Evolutionary conservation across 2,797 vertebrate species (phyloP).

Genomic region (Alectoris magna): DNA sequence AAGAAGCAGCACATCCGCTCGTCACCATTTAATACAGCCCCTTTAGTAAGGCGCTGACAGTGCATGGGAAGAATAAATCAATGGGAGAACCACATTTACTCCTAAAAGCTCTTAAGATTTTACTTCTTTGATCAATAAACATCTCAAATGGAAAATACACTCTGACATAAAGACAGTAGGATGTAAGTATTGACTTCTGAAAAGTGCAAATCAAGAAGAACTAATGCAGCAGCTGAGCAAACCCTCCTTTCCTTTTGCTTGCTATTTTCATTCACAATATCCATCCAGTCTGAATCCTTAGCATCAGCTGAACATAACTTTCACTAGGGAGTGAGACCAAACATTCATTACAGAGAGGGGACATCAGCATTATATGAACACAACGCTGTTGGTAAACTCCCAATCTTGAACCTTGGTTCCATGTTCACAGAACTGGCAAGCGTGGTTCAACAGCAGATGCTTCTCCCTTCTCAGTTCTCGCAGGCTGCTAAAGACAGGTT

Average conservation of each 20-base stretch:
- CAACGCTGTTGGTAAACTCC: background rate
- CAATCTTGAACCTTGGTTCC: background rate
- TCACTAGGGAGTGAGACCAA: background rate
- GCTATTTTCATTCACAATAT: background rate
- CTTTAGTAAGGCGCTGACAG: background rate
- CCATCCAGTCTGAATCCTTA: background rate
- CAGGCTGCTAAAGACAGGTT: background rate
- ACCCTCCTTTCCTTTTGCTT: background rate
- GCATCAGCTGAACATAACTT: background rate
- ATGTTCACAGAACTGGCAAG: background rate
- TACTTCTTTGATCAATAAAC: background rate
- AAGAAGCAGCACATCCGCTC: background rate
- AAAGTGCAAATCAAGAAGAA: background rate
- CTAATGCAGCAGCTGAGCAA: background rate
- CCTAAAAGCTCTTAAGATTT: background rate
- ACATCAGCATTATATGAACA: background rate
- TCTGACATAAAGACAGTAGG: background rate
- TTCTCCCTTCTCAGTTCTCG: background rate
- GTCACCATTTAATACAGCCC: background rate
- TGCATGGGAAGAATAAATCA: background rate
- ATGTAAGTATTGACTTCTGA: background rate
- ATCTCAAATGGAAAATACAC: background rate
- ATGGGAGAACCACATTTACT: background rate
- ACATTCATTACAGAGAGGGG: background rate
- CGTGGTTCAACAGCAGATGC: background rate